Percentiles rank a stretch among this genome's conserved stretches.
Conservation (phyloP, 2,113 vertebrate genomes). For the Solea solea region DNA sequence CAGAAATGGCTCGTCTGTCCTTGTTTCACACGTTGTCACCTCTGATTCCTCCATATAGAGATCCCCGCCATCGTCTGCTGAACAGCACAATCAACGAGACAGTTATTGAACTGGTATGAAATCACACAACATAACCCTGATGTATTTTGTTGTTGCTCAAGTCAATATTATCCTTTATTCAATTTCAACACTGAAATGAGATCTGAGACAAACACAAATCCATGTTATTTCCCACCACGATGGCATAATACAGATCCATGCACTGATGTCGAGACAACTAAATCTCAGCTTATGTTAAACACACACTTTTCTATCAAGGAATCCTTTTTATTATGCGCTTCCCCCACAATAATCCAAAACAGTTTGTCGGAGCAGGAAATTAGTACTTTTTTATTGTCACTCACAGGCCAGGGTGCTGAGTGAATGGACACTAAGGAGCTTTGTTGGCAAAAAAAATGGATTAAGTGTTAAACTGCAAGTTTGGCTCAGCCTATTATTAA, state of each 20-base stretch:
- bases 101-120: neutral
- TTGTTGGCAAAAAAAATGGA: no score
- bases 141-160: slow-evolving; percentile 17
- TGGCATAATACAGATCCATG: slow-evolving; percentile 34
- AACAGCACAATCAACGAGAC: slow-evolving; percentile 22
- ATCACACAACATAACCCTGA: neutral
- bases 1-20: slow-evolving; percentile 87
- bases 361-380: no score
- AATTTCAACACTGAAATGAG: slow-evolving; percentile 33
- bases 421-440: no score
- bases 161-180: slow-evolving; percentile 51
- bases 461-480: no score
- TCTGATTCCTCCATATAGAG: slow-evolving; percentile 88
- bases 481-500: no score
- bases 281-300: neutral
- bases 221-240: slow-evolving; percentile 33
- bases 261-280: neutral
- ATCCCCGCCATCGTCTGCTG: slow-evolving; percentile 84
- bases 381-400: no score
- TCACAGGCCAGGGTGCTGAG: no score
- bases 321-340: no score
- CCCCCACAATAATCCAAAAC: no score
- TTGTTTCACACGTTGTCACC: slow-evolving; percentile 85
- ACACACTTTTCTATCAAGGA: no score
- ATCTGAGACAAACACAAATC: slow-evolving; percentile 21